Conservation (phyloP, 2,888 invertebrate species). For the Agrochola litura region DNA sequence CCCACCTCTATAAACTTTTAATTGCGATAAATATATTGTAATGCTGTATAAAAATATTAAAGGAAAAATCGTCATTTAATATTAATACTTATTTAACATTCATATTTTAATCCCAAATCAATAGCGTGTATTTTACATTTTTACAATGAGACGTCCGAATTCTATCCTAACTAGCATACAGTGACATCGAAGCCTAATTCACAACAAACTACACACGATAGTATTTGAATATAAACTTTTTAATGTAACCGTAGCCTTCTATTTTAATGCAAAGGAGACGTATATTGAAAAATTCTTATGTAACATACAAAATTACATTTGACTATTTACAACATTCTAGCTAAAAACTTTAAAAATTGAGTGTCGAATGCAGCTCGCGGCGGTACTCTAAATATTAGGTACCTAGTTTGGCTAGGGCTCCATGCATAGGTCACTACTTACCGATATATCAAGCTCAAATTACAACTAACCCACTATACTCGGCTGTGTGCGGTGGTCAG, state of each 20-base stretch:
- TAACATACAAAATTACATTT: conserved; percentile 89
- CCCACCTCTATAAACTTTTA: conserved; percentile 90
- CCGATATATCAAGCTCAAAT: conserved; percentile 82
- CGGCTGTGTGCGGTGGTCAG: conserved; percentile 62
- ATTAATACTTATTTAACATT: conserved; percentile 88
- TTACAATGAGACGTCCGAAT: conserved; percentile 88
- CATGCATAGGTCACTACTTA: conserved; percentile 85
- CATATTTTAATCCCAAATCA: conserved; percentile 84
- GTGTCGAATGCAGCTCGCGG: conserved; percentile 78
- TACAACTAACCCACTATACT: conserved; percentile 72
- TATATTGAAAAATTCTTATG: conserved; percentile 87
- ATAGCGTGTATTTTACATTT: conserved; percentile 90
- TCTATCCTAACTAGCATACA: conserved; percentile 87
- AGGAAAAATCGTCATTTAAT: conserved; percentile 89
- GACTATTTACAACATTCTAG: conserved; percentile 89
- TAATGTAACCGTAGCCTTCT: conserved; percentile 85
- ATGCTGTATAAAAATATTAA: conserved; percentile 91
- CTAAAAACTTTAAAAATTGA: conserved; percentile 81
- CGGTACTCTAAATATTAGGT: conserved; percentile 84
- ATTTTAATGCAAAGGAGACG: conserved; percentile 88
- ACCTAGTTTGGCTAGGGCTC: conserved; percentile 85
- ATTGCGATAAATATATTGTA: conserved; percentile 89
- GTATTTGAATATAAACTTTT: conserved; percentile 85
- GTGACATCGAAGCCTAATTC: conserved; percentile 88
- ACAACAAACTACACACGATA: conserved; percentile 89